Evolutionary conservation across 2,797 vertebrate species (phyloP).

Genomic region (Brachyalestes nurse): DNA sequence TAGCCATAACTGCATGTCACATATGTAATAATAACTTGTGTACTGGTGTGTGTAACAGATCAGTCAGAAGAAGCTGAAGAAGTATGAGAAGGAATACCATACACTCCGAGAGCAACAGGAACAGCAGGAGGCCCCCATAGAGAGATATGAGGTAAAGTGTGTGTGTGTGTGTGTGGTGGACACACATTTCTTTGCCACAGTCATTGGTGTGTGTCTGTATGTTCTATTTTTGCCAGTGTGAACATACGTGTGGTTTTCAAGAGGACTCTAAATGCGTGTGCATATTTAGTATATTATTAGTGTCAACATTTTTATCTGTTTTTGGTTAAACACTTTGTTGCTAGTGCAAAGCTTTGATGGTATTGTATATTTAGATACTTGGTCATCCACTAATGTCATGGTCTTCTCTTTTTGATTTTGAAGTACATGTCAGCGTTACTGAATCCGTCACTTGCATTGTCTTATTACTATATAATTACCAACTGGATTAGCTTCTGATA

Average conservation of each 20-base stretch:
- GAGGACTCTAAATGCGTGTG: too few species aligned
- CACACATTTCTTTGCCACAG: background rate
- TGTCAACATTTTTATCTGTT: too few species aligned
- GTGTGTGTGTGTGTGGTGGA: background rate
- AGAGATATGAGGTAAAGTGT: constrained; percentile 90
- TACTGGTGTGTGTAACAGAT: constrained; percentile 75
- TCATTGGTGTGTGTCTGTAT: background rate
- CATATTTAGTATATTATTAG: background rate
- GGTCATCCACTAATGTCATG: too few species aligned
- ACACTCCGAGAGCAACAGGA: constrained; percentile 96
- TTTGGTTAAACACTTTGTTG: background rate
- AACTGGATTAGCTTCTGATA: too few species aligned
- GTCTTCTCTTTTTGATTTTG: too few species aligned
- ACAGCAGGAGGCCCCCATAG: constrained; percentile 95
- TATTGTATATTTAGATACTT: too few species aligned
- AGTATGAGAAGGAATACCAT: constrained; percentile 96
- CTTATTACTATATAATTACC: too few species aligned
- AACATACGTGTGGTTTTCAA: too few species aligned
- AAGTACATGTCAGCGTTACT: too few species aligned
- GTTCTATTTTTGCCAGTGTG: background rate
- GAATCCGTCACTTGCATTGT: too few species aligned
- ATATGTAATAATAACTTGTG: background rate
- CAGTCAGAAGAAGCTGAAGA: constrained; percentile 98
- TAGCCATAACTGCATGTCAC: too few species aligned
- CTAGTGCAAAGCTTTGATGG: too few species aligned